phyloP scores from a whole-genome alignment of 2,888 invertebrate genomes.

The Coelogynopora nodosa region DNA sequence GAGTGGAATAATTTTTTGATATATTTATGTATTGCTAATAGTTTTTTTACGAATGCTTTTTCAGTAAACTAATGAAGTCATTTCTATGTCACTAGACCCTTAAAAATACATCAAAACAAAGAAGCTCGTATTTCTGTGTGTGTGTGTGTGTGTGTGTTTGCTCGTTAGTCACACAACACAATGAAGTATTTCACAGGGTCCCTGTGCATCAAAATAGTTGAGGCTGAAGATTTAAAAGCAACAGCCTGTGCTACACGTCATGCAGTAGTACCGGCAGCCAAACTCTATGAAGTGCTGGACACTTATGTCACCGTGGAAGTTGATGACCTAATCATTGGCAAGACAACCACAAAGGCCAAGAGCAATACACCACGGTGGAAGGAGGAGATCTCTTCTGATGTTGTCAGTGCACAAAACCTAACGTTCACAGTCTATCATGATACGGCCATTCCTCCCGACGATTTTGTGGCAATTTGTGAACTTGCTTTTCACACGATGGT shows the following conservation, averaged over 20 bases:
- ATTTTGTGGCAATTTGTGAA: constrained; percentile 43
- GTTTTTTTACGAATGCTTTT: too few relatives aligned
- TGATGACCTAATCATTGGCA: constrained; percentile 41
- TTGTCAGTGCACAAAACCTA: constrained; percentile 38
- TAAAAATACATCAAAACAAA: too few relatives aligned
- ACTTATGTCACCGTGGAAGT: constrained; percentile 41
- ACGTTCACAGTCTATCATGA: constrained; percentile 46
- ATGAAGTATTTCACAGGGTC: constrained; percentile 45
- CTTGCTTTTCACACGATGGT: constrained; percentile 28
- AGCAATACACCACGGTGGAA: constrained; percentile 46
- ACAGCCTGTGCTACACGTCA: constrained; percentile 46
- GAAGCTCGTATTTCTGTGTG: too few relatives aligned
- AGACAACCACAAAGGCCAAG: constrained; percentile 41
- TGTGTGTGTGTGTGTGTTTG: too few relatives aligned
- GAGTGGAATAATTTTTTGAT: too few relatives aligned
- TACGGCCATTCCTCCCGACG: constrained; percentile 45
- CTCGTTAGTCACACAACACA: too few relatives aligned
- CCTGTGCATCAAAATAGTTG: constrained; percentile 40
- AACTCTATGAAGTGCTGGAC: constrained; percentile 42
- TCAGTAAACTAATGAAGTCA: too few relatives aligned
- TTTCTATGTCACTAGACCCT: too few relatives aligned
- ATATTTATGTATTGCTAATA: too few relatives aligned
- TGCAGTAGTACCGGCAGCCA: constrained; percentile 42
- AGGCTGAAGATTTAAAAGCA: constrained; percentile 44
- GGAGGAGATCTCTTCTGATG: constrained; percentile 39